Conservation (phyloP, 2,888 invertebrate species). For the Metalampra italica region DNA sequence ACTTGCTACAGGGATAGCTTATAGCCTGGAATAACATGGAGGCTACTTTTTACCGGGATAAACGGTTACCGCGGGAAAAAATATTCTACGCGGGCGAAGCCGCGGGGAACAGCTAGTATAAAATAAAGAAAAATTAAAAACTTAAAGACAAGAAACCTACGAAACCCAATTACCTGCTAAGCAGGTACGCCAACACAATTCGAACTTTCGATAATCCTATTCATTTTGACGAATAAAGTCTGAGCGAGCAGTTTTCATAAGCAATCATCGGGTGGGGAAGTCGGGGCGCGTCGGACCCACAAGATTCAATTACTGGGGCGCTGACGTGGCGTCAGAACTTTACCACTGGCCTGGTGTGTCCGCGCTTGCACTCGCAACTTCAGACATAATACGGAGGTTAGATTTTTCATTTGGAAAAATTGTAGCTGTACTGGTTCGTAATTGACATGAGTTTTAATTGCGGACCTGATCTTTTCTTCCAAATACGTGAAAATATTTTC, state of each 20-base stretch:
- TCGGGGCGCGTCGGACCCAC: slow-evolving; percentile 34
- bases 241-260: slow-evolving; percentile 34
- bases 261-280: slow-evolving; percentile 26
- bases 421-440: not conserved
- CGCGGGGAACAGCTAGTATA: too few relatives aligned
- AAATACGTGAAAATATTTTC: too few relatives aligned
- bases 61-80: too few relatives aligned
- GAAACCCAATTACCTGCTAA: not conserved
- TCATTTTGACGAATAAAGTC: slow-evolving; percentile 18
- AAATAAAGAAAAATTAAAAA: too few relatives aligned
- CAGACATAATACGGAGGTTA: not conserved
- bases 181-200: not conserved
- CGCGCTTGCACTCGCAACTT: not conserved
- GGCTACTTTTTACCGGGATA: too few relatives aligned
- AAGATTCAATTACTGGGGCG: slow-evolving; percentile 57
- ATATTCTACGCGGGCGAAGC: too few relatives aligned
- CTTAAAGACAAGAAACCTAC: too few relatives aligned
- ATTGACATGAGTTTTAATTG: too few relatives aligned
- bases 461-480: too few relatives aligned
- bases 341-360: not conserved
- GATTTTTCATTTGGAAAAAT: not conserved
- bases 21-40: too few relatives aligned
- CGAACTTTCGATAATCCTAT: slow-evolving; percentile 3
- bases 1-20: too few relatives aligned
- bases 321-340: slow-evolving; percentile 46